phyloP scores from a whole-genome alignment of 2,797 vertebrate species.

The Sebastes diaconus region DNA sequence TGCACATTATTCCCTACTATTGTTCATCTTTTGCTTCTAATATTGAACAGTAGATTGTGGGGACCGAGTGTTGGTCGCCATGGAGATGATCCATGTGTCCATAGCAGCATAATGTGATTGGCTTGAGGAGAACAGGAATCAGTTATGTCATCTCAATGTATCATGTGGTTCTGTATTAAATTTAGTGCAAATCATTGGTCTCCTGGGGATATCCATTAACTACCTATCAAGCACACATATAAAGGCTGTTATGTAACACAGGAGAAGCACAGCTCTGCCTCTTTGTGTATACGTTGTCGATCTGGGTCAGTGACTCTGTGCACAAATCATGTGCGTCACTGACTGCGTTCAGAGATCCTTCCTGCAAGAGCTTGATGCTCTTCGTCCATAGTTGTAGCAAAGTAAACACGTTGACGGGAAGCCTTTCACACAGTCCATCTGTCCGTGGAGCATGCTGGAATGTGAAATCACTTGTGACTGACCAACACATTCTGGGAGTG shows the following conservation, averaged over 20 bases:
- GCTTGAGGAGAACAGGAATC: neutral
- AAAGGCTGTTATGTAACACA: constrained; percentile 37
- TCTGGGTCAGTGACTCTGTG: constrained; percentile 29
- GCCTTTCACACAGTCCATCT: neutral
- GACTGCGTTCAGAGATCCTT: neutral
- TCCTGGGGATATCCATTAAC: constrained; percentile 13
- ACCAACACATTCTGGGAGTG: neutral
- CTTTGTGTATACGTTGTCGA: neutral
- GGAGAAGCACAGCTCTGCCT: neutral
- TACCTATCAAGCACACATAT: constrained; percentile 16
- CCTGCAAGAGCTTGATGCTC: neutral
- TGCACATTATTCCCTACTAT: neutral
- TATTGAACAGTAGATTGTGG: neutral
- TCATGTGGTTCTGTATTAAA: neutral
- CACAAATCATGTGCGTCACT: constrained; percentile 8
- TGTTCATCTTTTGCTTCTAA: neutral
- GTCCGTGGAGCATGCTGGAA: neutral
- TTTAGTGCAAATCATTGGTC: neutral
- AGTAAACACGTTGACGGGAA: constrained; percentile 8
- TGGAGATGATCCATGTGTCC: constrained; percentile 10
- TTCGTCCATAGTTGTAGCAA: neutral
- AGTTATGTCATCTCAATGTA: constrained; percentile 10
- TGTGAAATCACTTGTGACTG: neutral
- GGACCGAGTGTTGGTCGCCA: neutral
- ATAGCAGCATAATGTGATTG: neutral